Evolutionary conservation across 2,113 vertebrate genomes (phyloP), one percentile per base, ranked within the genome.

Genomic region (Crypturellus undulatus): DNA sequence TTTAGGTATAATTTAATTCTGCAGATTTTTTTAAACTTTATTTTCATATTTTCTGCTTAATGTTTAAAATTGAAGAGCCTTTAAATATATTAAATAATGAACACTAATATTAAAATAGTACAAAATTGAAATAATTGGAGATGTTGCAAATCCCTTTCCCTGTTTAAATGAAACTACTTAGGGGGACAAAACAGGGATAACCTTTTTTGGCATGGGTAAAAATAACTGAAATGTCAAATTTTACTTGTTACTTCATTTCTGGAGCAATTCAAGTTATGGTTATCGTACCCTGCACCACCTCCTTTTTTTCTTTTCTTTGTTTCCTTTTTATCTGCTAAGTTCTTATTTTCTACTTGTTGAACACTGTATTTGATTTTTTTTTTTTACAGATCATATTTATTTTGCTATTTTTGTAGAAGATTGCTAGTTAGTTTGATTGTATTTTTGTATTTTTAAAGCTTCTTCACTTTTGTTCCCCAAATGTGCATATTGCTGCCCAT

Each of bases 341-440:
- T 98, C 97, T 98, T 98, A 96, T 98, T 98, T 98, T 98, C 97
- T 98, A 98, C 98, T 97, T 98, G 98, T 99, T 99, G 90, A 99
- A 99, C 98, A 99, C 98, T 99, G 98, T 98, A 98, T 99, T 99
- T 96, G 97, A 98, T 97, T 96, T 89, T 91, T 96, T 38, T 95
- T 98, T 98, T 98, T 98, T 98, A 99, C 98, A 98, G 98, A 99
- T 99, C 98, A 98, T 99, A 99, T 99, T 99, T 99, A 99, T 99
- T 99, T 99, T 98, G 98, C 98, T 99, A 99, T 99, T 99, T 99
- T 99, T 99, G 98, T 99, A 99, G 99, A 98, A 98, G 97, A 98
- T 98, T 98, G 97, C 97, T 96, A 98, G 98, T 99, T 99, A 98
- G 98, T 99, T 99, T 99, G 98, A 99, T 99, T 99, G 99, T 99